Base-by-base conservation (phyloP, 2,888 invertebrate genomes). In the Eristalis pertinax region DNA sequence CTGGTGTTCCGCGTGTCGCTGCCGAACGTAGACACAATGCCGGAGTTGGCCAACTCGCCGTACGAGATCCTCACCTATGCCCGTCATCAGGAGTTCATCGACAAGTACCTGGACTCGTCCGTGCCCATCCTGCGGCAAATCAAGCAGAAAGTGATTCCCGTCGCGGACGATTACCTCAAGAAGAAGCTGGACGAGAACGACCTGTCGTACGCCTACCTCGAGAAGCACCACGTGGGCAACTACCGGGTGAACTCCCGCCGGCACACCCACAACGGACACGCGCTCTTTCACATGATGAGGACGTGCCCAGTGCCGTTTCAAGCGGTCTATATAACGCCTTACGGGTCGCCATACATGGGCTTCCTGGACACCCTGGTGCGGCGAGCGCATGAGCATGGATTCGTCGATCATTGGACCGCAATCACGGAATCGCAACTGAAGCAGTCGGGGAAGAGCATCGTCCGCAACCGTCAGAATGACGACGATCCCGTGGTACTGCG, bases 281-380 rank as follows among this genome's bases (percentile, higher is more conserved):
- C 94, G 0, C 56, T 94, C 0, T 95, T 92, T 84, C 94, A 94
- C 89, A 91, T 93, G 0, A 93, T 94, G 90, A 88, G 90, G 10
- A 93, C 94, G 35, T 95, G 95, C 89, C 94, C 95, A 15, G 93
- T 95, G 0, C 95, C 95, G 0, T 94, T 94, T 90, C 93, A 93
- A 22, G 93, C 94, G 0, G 95, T 94, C 0, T 95, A 94, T 82
- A 94, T 94, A 0, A 91, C 94, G 11, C 93, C 94, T n/a, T 94
- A 94, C 87, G 95, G 95, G 1, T 95, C 95, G 38, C 95, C 95
- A 0, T 95, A 94, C 90, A 90, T 94, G 67, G 93, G 92, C 10
- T 93, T 92, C 73, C 68, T 95, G 4, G 93, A 95, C 84, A 91
- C 91, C 15, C 91, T 95, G 0, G 90, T 95, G 1, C 91, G 93